Evolutionary conservation across 1,140 invertebrate species (phyloP).

Genomic region (Platyura marginata): DNA sequence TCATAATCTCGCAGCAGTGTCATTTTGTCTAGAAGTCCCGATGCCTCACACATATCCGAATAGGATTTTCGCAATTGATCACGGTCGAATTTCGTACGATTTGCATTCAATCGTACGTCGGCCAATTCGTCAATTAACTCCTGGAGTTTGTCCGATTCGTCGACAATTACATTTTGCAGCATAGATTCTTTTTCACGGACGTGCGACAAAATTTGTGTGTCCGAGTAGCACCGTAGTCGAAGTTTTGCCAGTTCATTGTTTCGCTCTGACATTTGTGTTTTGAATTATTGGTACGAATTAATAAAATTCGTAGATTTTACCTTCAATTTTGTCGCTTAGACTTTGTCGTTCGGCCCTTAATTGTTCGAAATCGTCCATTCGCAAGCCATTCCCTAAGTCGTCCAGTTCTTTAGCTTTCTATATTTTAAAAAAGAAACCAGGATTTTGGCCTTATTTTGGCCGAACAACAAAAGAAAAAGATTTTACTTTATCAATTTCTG

Average conservation of each 20-base stretch:
- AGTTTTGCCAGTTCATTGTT: slow-evolving; percentile 10
- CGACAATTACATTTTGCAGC: slow-evolving; percentile 1
- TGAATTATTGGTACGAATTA: too few relatives aligned
- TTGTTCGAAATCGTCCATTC: slow-evolving; percentile 10
- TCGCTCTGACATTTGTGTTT: too few relatives aligned
- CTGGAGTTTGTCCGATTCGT: neutral
- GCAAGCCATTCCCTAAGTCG: slow-evolving; percentile 9
- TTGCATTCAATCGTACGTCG: neutral
- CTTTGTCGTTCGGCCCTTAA: slow-evolving; percentile 11
- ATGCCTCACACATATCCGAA: slow-evolving; percentile 6
- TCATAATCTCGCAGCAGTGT: slow-evolving; percentile 16
- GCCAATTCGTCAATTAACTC: neutral
- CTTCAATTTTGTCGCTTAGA: slow-evolving; percentile 16
- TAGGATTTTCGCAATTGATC: neutral
- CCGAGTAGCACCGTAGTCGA: slow-evolving; percentile 5
- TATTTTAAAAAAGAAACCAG: too few relatives aligned
- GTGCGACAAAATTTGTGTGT: slow-evolving; percentile 12
- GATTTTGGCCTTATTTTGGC: too few relatives aligned
- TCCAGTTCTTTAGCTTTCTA: slow-evolving; percentile 9
- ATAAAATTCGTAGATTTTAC: slow-evolving; percentile 7
- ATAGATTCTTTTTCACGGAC: slow-evolving; percentile 10
- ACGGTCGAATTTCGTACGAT: slow-evolving; percentile 3
- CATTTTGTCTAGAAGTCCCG: slow-evolving; percentile 15
- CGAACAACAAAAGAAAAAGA: too few relatives aligned
- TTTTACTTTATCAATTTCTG: too few relatives aligned